A percentile compares a stretch with the other conserved stretches of the same genome.
Evolutionary conservation across 2,797 vertebrate genomes (phyloP).

Genomic region (Hapalemur alaotrensis): DNA sequence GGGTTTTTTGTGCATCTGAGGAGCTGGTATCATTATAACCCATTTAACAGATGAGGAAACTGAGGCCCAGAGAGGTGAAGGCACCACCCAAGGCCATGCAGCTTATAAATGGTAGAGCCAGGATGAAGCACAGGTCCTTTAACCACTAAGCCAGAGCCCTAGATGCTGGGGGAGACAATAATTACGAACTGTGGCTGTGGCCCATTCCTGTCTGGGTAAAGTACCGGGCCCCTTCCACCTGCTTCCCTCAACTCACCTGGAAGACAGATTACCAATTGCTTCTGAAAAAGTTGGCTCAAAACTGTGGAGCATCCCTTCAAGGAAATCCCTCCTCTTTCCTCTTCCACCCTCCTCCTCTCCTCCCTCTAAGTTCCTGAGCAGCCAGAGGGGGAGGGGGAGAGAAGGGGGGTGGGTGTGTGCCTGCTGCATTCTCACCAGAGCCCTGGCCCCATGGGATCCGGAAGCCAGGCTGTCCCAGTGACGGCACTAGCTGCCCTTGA

Average conservation of each 20-base stretch:
- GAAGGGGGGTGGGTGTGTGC: fast-evolving
- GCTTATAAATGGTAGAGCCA: background rate
- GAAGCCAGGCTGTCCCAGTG: background rate
- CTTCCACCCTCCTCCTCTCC: too few relatives aligned
- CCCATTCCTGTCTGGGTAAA: background rate
- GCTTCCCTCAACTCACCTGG: background rate
- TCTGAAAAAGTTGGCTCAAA: background rate
- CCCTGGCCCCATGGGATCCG: background rate
- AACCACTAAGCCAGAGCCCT: background rate
- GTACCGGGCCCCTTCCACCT: background rate
- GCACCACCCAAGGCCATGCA: background rate
- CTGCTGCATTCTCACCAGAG: background rate
- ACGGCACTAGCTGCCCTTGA: background rate
- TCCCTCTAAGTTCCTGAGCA: background rate
- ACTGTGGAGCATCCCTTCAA: background rate
- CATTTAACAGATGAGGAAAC: background rate
- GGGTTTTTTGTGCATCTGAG: background rate
- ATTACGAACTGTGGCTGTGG: background rate
- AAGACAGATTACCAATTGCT: background rate
- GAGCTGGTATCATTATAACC: background rate
- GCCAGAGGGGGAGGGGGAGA: fast-evolving
- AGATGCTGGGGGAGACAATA: fast-evolving
- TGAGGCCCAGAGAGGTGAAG: background rate
- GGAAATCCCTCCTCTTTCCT: background rate
- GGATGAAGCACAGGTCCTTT: background rate